Evolutionary conservation across 2,888 invertebrate species (phyloP), one percentile per base, ranked within the genome.

Genomic region (Sussaba pulchella): DNA sequence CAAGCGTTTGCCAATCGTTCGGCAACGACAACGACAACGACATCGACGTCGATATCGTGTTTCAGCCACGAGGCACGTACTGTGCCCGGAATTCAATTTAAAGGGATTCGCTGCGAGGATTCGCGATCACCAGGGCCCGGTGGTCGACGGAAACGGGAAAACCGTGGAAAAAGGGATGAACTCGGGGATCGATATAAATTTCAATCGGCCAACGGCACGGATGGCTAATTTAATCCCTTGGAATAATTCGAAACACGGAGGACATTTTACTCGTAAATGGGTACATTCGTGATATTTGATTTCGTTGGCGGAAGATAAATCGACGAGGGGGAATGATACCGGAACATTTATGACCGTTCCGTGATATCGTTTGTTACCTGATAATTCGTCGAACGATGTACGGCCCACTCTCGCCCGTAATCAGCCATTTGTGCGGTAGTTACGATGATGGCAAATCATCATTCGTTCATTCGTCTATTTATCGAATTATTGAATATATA

Each of bases 161-260:
- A 31, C 2, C 2, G 6, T 31, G 31, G 6, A 31, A 31, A 61
- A 10, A 39, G 19, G 19, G 19, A 26, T 8, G 14, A 12, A 66
- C 64, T 47, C 47, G n/a, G n/a, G n/a, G n/a, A n/a, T n/a, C n/a
- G n/a, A n/a, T n/a, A 47, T 66, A 14, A 31, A 66, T 66, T 66
- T 66, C 64, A 66, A 66, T 66, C 31, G 47, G 47, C 31, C 17
- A 31, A 10, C 45, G 43, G 26, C 26, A 64, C 63, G 63, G 43
- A 43, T 24, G 63, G 45, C 45, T 45, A 47, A 66, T 66, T 66
- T 47, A 47, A 47, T 47, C 31, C 45, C 47, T 8, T 14, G 47
- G 64, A 64, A 64, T 64, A 64, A 45, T 10, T 66, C 47, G 47
- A 47, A 47, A 66, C n/a, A n/a, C 36, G 12, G 19, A 36, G 19